A percentile compares a stretch with the other conserved stretches of the same genome.
phyloP scores from a whole-genome alignment of 2,113 vertebrate species.

The Solea solea region DNA sequence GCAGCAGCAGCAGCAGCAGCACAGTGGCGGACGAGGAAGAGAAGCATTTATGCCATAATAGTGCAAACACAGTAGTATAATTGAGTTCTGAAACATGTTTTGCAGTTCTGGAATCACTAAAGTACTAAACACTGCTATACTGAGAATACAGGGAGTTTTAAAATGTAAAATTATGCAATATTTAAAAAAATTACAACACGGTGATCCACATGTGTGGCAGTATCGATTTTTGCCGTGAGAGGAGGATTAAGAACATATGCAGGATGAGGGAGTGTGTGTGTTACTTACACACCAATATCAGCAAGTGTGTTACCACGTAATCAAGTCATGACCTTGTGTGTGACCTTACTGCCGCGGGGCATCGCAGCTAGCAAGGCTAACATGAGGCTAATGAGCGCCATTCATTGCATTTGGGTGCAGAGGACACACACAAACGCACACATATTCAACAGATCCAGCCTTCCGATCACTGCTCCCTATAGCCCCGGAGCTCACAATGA shows the following conservation, averaged over 20 bases:
- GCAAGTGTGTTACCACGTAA: constrained; percentile 67
- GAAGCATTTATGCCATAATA: no score
- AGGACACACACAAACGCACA: constrained; percentile 33
- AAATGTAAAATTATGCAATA: not conserved
- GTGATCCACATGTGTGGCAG: not conserved
- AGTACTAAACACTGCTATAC: no score
- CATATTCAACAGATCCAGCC: constrained; percentile 72
- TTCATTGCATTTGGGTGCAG: constrained; percentile 69
- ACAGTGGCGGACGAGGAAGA: no score
- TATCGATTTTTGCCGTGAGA: constrained; percentile 18
- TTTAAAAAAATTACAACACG: not conserved
- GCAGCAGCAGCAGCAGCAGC: no score
- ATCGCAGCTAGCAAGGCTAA: constrained; percentile 73
- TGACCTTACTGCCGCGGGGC: constrained; percentile 72
- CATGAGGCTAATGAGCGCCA: constrained; percentile 77
- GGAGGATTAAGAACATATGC: constrained; percentile 8
- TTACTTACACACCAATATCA: constrained; percentile 59
- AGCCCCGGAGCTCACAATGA: constrained; percentile 75
- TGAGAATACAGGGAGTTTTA: not conserved
- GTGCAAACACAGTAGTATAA: no score
- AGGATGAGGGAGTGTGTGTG: constrained; percentile 24
- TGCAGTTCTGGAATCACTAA: no score
- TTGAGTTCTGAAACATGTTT: no score
- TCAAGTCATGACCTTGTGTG: constrained; percentile 68
- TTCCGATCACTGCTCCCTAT: constrained; percentile 75